These are phyloP conservation scores for Halcyon leucocephala DNA, from an alignment of 2,797 vertebrate species.

Conservation along the genomic window DNA sequence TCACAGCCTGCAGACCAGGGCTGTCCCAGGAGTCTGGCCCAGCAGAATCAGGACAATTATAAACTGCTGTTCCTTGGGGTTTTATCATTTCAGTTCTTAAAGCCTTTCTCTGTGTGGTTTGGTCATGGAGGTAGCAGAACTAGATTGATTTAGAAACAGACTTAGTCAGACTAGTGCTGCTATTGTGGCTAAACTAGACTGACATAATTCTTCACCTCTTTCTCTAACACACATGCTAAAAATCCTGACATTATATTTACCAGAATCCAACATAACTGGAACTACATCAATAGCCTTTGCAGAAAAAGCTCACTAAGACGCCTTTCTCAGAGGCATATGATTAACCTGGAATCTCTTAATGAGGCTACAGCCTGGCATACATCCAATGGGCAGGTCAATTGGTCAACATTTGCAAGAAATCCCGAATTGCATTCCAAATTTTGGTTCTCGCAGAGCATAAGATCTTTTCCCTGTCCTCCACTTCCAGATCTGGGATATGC, in stretches of 20 bases:
- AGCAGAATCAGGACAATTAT: background rate
- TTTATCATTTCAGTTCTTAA: conserved; percentile 4
- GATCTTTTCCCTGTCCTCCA: background rate
- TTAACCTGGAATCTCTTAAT: background rate
- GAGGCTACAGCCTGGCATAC: background rate
- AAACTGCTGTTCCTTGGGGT: background rate
- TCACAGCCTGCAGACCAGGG: background rate
- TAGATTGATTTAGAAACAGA: background rate
- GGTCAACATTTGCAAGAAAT: background rate
- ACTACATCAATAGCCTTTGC: background rate
- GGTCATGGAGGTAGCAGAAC: background rate
- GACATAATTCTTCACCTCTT: background rate
- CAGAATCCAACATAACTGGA: background rate
- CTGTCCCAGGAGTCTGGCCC: background rate
- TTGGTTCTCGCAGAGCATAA: background rate
- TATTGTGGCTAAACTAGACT: background rate
- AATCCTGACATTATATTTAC: background rate
- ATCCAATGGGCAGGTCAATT: background rate
- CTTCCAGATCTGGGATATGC: background rate
- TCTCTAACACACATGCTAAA: background rate
- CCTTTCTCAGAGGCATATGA: background rate
- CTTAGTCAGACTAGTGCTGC: background rate
- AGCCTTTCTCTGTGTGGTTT: background rate
- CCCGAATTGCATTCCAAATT: background rate
- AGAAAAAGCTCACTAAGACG: background rate